A percentile compares a stretch with the other conserved stretches of the same genome.
Evolutionary conservation across 2,888 invertebrate genomes (phyloP).

Genomic region (Eupithecia subumbrata): DNA sequence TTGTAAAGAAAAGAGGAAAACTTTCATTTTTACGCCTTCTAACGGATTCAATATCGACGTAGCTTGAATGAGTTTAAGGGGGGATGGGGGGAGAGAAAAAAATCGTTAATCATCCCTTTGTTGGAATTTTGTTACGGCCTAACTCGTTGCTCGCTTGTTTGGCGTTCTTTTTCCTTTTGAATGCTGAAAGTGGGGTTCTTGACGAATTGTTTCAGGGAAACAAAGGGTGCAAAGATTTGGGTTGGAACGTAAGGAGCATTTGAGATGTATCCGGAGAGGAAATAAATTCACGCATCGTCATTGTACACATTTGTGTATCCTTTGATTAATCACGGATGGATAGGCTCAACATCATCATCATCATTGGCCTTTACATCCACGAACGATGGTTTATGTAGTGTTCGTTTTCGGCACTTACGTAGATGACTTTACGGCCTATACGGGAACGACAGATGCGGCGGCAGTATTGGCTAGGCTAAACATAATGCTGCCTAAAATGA

Average conservation of each 20-base stretch:
- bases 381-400: no score
- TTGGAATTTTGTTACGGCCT: slow-evolving; percentile 83
- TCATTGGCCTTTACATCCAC: no score
- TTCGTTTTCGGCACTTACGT: no score
- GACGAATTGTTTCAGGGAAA: slow-evolving; percentile 80
- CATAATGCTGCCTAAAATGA: not conserved
- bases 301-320: slow-evolving; percentile 22
- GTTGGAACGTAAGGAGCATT: slow-evolving; percentile 52
- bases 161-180: slow-evolving; percentile 80
- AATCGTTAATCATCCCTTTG: slow-evolving; percentile 84
- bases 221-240: slow-evolving; percentile 61
- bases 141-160: slow-evolving; percentile 83
- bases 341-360: slow-evolving; percentile 1
- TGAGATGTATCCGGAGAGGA: slow-evolving; percentile 44
- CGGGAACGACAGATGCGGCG: no score
- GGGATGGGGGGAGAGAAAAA: slow-evolving; percentile 54
- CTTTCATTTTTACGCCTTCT: slow-evolving; percentile 82
- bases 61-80: slow-evolving; percentile 79
- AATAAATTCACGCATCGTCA: slow-evolving; percentile 42
- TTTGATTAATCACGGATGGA: slow-evolving; percentile 32
- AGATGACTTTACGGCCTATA: no score
- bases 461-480: no score
- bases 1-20: slow-evolving; percentile 75
- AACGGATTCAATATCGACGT: slow-evolving; percentile 83
- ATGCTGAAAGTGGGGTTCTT: slow-evolving; percentile 76